phyloP scores from a whole-genome alignment of 2,888 invertebrate genomes.

The Exocentrus adspersus region DNA sequence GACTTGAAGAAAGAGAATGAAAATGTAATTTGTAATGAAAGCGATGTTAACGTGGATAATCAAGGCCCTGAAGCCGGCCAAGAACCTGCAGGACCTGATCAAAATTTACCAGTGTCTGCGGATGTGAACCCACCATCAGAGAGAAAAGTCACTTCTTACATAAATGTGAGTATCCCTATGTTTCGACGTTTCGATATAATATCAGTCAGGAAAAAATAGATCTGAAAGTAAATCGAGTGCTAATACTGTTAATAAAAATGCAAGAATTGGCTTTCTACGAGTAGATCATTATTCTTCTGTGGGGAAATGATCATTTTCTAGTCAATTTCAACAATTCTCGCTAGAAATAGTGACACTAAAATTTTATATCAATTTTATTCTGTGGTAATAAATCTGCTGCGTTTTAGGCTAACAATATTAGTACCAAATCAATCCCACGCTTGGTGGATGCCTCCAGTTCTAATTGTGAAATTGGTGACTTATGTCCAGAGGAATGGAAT shows the following conservation, averaged over 20 bases:
- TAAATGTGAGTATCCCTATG: constrained; percentile 71
- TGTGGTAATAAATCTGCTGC: too few relatives aligned
- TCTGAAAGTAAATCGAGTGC: too few relatives aligned
- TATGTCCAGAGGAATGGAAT: constrained; percentile 80
- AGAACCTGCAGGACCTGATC: constrained; percentile 69
- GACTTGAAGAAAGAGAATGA: constrained; percentile 17
- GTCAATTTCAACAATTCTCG: too few relatives aligned
- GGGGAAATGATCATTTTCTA: too few relatives aligned
- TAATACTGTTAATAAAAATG: too few relatives aligned
- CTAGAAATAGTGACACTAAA: too few relatives aligned
- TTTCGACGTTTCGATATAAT: too few relatives aligned
- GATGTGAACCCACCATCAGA: constrained; percentile 66
- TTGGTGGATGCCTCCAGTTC: constrained; percentile 69
- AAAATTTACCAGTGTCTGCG: constrained; percentile 62
- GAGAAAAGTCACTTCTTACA: constrained; percentile 71
- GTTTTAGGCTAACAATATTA: constrained; percentile 60
- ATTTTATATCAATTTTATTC: too few relatives aligned
- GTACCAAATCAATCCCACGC: constrained; percentile 71
- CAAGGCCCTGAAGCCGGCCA: constrained; percentile 67
- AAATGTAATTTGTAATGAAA: constrained; percentile 38
- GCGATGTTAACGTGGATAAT: constrained; percentile 59
- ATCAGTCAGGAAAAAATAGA: too few relatives aligned
- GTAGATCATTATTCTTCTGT: too few relatives aligned
- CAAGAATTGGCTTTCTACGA: too few relatives aligned
- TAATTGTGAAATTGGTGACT: constrained; percentile 67